phyloP scores from a whole-genome alignment of 1,140 invertebrate species.

The Drusus annulatus region DNA sequence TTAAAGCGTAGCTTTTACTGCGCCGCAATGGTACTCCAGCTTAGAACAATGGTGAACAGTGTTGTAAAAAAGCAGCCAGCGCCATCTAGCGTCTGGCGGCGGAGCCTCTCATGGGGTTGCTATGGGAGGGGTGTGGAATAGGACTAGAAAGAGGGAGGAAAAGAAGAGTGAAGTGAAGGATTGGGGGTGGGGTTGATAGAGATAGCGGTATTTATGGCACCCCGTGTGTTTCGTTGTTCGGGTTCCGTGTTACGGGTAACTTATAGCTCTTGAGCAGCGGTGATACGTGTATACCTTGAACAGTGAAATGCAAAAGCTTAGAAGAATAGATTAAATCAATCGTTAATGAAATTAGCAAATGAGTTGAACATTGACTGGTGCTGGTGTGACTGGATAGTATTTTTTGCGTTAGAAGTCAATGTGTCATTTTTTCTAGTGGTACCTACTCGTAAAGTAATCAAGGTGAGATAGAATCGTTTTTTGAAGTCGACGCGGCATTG shows the following conservation, averaged over 20 bases:
- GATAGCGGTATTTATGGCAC: conserved; percentile 57
- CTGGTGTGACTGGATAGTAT: too few species aligned
- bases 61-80: conserved; percentile 47
- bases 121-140: background rate
- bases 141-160: background rate
- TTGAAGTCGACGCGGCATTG: too few species aligned
- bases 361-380: too few species aligned
- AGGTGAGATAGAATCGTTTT: too few species aligned
- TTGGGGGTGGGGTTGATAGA: conserved; percentile 47
- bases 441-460: too few species aligned
- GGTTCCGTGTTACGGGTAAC: conserved; percentile 51
- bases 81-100: conserved; percentile 36
- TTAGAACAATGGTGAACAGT: conserved; percentile 16
- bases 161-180: conserved; percentile 15
- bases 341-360: too few species aligned
- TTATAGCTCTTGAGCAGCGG: conserved; percentile 54
- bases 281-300: conserved; percentile 46
- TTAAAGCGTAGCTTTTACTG: conserved; percentile 29
- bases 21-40: conserved; percentile 21
- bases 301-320: background rate
- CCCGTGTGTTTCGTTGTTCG: conserved; percentile 51
- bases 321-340: too few species aligned
- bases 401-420: too few species aligned
- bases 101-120: conserved; percentile 13
- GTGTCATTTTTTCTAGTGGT: too few species aligned